Percentiles rank a stretch among this genome's conserved stretches.
phyloP scores from a whole-genome alignment of 2,797 vertebrate genomes.

The Spinus pinus region DNA sequence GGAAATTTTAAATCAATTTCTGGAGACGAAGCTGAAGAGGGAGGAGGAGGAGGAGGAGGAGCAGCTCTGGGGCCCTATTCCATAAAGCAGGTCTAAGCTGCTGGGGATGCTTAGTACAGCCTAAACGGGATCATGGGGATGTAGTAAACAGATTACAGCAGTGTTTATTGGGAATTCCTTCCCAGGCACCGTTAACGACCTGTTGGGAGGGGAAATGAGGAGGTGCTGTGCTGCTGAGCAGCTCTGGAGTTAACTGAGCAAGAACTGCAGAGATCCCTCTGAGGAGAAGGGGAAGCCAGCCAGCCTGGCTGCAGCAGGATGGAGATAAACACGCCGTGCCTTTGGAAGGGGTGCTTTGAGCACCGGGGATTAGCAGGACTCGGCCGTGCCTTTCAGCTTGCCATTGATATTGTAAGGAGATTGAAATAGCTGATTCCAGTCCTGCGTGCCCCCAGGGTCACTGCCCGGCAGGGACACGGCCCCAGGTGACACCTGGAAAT shows the following conservation, averaged over 20 bases:
- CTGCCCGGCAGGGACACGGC: background rate
- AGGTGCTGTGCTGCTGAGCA: background rate
- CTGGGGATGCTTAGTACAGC: background rate
- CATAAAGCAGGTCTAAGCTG: background rate
- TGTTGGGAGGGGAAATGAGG: background rate
- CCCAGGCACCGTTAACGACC: background rate
- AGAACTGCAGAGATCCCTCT: background rate
- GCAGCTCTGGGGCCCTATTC: background rate
- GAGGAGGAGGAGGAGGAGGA: background rate
- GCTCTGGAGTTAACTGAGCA: background rate
- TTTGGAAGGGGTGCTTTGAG: background rate
- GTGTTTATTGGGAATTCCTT: background rate
- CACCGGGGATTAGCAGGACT: background rate
- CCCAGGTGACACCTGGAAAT: background rate
- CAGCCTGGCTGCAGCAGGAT: background rate
- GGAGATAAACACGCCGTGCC: background rate
- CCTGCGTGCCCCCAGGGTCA: background rate
- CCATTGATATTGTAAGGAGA: slow-evolving; percentile 29
- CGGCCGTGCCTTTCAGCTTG: slow-evolving; percentile 30
- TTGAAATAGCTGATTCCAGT: slow-evolving; percentile 22
- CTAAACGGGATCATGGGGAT: slow-evolving; percentile 19
- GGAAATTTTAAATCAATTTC: background rate
- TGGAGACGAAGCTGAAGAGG: background rate
- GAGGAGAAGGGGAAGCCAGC: background rate
- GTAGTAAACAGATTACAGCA: slow-evolving; percentile 27